A percentile compares a stretch with the other conserved stretches of the same genome.
Evolutionary conservation across 2,888 invertebrate species (phyloP).

Genomic region (Osedax frankpressi): DNA sequence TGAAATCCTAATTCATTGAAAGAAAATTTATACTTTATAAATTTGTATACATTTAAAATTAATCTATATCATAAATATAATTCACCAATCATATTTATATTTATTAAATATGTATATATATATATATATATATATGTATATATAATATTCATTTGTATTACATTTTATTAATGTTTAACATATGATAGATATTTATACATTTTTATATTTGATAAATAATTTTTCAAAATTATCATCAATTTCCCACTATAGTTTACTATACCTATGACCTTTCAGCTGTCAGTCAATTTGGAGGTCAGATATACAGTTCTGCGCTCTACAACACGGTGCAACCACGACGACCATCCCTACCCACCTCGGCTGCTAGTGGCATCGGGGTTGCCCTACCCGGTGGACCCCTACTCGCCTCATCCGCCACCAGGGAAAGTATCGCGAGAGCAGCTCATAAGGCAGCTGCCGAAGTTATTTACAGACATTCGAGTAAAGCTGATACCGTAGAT

Average conservation of each 20-base stretch:
- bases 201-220: too few species aligned
- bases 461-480: background rate
- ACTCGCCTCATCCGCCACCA: background rate
- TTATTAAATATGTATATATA: background rate
- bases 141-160: too few species aligned
- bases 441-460: background rate
- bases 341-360: background rate
- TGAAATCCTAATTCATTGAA: too few species aligned
- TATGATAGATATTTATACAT: too few species aligned
- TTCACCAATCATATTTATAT: background rate
- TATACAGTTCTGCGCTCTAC: slow-evolving; percentile 26
- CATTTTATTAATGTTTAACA: too few species aligned
- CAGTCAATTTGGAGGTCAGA: slow-evolving; percentile 21
- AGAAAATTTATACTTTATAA: too few species aligned
- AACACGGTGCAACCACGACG: slow-evolving; percentile 15
- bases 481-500: background rate
- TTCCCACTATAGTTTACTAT: background rate
- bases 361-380: background rate
- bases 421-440: background rate
- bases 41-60: too few species aligned
- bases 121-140: background rate
- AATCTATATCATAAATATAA: too few species aligned
- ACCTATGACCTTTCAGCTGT: background rate
- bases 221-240: too few species aligned
- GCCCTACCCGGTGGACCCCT: background rate